Conservation (phyloP, 2,113 vertebrate genomes). For the Reinhardtius hippoglossoides region DNA sequence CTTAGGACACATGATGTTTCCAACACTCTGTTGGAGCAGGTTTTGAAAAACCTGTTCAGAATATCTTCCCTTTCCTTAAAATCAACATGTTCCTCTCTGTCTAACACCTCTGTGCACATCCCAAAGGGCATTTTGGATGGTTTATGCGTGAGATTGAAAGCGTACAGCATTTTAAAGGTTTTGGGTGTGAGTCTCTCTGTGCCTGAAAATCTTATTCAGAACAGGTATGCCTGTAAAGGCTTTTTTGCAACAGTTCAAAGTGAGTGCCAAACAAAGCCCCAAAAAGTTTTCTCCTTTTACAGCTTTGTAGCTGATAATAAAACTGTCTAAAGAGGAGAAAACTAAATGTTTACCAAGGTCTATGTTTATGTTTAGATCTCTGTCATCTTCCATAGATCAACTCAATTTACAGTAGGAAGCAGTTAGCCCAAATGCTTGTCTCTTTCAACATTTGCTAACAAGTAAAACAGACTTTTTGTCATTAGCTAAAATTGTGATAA, state of each 20-base stretch:
- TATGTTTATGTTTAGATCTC: neutral
- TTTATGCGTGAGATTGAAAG: slow-evolving; percentile 43
- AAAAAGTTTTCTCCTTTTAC: slow-evolving; percentile 17
- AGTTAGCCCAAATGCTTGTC: no score
- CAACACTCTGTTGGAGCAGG: slow-evolving; percentile 12
- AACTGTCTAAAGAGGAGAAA: neutral
- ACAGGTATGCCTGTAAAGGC: slow-evolving; percentile 19
- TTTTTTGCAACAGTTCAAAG: slow-evolving; percentile 39
- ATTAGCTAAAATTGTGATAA: neutral
- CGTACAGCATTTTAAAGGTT: slow-evolving; percentile 44
- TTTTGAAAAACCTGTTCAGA: slow-evolving; percentile 31
- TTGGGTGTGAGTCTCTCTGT: slow-evolving; percentile 35
- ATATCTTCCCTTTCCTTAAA: slow-evolving; percentile 25
- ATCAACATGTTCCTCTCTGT: slow-evolving; percentile 44
- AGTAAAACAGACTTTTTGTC: no score
- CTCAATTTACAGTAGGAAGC: no score
- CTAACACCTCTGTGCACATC: slow-evolving; percentile 48
- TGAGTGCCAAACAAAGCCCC: slow-evolving; percentile 29
- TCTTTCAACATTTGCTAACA: no score
- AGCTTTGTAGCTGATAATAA: slow-evolving; percentile 10
- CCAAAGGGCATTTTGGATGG: slow-evolving; percentile 30
- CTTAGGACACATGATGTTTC: slow-evolving; percentile 22
- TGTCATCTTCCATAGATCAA: neutral
- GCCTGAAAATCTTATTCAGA: slow-evolving; percentile 22
- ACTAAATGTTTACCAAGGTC: neutral